These are phyloP conservation scores for Lepidotrigona ventralis DNA, from an alignment of 1,140 invertebrate species.

Conservation along the genomic window DNA sequence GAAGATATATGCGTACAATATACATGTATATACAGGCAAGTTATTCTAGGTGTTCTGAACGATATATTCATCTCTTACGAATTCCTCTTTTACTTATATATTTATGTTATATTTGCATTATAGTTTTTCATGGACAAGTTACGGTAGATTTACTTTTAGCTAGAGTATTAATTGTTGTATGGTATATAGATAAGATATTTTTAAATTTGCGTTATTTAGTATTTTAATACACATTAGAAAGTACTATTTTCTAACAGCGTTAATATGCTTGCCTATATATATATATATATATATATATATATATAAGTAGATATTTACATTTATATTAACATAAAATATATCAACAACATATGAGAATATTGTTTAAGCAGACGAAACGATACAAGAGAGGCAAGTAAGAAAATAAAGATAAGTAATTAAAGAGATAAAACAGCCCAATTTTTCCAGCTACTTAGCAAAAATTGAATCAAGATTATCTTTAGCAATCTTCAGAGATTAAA, in stretches of 20 bases:
- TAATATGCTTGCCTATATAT: background rate
- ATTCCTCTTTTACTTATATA: too few species aligned
- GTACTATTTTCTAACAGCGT: background rate
- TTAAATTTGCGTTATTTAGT: background rate
- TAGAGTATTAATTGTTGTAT: background rate
- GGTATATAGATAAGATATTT: background rate
- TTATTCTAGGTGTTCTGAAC: too few species aligned
- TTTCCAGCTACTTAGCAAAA: too few species aligned
- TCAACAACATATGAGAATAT: background rate
- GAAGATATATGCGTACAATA: too few species aligned
- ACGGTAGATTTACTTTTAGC: background rate
- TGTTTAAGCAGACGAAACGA: background rate
- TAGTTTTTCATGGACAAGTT: background rate
- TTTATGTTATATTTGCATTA: too few species aligned
- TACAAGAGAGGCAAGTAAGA: background rate
- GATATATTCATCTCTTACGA: too few species aligned
- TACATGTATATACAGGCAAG: too few species aligned
- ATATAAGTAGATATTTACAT: background rate
- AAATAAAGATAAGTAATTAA: background rate
- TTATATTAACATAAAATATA: background rate
- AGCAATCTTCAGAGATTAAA: too few species aligned
- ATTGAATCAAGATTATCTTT: too few species aligned
- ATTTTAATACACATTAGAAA: background rate
- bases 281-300: background rate
- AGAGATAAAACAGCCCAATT: background rate